phyloP scores from a whole-genome alignment of 1,140 invertebrate genomes.

The Leptonema lineaticorne region DNA sequence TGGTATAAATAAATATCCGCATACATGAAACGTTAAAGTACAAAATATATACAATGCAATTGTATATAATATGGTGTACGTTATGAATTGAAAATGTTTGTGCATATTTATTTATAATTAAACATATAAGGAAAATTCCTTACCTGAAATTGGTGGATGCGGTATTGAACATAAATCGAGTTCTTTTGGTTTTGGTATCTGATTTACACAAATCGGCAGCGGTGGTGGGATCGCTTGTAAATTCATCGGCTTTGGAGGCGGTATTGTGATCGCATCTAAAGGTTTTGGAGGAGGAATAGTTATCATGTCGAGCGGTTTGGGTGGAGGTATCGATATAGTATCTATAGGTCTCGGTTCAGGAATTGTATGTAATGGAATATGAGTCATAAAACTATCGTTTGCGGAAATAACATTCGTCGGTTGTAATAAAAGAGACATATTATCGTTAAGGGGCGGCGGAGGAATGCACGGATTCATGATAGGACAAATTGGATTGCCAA shows the following conservation, averaged over 20 bases:
- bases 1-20: no score
- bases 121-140: no score
- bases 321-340: conserved; percentile 38
- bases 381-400: neutral
- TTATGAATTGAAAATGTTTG: no score
- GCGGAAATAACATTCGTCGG: conserved; percentile 1
- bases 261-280: conserved; percentile 44
- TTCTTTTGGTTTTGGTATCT: conserved; percentile 47
- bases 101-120: no score
- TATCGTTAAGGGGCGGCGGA: conserved; percentile 1
- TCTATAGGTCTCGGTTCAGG: conserved; percentile 47
- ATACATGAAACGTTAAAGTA: no score
- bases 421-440: neutral
- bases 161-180: conserved; percentile 46
- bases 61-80: no score
- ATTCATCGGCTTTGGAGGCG: conserved; percentile 47
- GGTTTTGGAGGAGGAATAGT: conserved; percentile 45
- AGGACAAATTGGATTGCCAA: neutral
- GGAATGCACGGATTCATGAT: neutral
- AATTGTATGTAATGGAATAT: conserved; percentile 39
- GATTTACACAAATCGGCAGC: conserved; percentile 45
- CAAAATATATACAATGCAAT: no score
- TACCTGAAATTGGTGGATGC: conserved; percentile 45
- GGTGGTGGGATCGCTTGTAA: conserved; percentile 48
- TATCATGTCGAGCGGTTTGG: conserved; percentile 36